These are phyloP conservation scores for Marmota flaviventris DNA, from an alignment of 2,113 vertebrate species.

Conservation along the genomic window DNA sequence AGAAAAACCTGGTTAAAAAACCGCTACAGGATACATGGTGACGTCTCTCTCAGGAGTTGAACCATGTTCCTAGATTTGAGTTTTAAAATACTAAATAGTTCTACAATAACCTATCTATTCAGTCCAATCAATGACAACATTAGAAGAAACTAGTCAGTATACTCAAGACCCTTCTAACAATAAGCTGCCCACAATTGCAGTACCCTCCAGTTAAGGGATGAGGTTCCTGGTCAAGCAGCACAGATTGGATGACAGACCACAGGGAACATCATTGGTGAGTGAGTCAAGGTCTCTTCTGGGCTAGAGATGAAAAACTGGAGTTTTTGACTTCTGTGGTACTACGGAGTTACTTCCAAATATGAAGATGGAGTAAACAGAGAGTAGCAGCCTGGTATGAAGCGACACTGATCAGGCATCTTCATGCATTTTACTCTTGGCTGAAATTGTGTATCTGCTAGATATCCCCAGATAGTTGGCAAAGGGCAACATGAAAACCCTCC, in stretches of 20 bases:
- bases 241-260: not conserved
- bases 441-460: not conserved
- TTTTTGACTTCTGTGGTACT: not conserved
- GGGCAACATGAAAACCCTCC: not conserved
- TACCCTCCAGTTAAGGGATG: not conserved
- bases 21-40: not conserved
- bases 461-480: not conserved
- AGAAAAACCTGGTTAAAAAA: not conserved
- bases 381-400: not conserved
- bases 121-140: not conserved
- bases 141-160: not conserved
- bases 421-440: not conserved
- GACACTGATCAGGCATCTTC: not conserved
- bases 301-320: not conserved
- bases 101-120: not conserved
- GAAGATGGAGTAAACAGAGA: not conserved
- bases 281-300: not conserved
- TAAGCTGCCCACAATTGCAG: not conserved
- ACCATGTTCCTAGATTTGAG: not conserved
- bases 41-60: not conserved
- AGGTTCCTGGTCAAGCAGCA: not conserved
- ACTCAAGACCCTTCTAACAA: not conserved
- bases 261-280: not conserved
- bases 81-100: not conserved
- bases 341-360: not conserved